These are phyloP conservation scores for Carollia perspicillata DNA, from an alignment of 2,113 vertebrate genomes.

Conservation along the genomic window DNA sequence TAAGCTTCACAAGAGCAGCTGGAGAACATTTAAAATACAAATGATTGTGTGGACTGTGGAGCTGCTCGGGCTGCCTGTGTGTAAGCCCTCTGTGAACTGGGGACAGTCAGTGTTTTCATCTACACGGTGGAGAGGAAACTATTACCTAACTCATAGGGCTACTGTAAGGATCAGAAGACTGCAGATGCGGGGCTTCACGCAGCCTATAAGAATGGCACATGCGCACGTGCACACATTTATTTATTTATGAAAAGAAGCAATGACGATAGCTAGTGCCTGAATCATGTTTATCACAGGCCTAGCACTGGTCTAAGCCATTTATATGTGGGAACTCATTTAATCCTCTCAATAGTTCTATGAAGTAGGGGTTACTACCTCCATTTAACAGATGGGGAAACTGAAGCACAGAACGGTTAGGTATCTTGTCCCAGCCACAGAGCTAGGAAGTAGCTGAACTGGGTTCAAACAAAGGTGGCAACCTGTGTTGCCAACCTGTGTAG, in stretches of 20 bases:
- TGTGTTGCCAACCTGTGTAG: too few relatives aligned
- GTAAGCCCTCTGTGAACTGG: background rate
- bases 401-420: background rate
- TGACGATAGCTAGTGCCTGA: too few relatives aligned
- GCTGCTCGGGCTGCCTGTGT: background rate
- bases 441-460: background rate
- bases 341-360: background rate
- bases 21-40: background rate
- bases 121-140: background rate
- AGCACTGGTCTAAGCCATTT: background rate
- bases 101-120: background rate
- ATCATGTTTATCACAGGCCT: background rate
- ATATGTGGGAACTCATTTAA: background rate
- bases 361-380: background rate
- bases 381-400: background rate
- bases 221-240: accelerated
- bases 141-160: background rate
- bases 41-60: accelerated
- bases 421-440: background rate
- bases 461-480: background rate
- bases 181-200: background rate
- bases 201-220: accelerated
- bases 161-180: accelerated
- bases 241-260: background rate
- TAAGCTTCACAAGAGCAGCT: background rate